Evolutionary conservation across 2,113 vertebrate genomes (phyloP), one percentile per base, ranked within the genome.

Genomic region (Ginglymostoma cirratum): DNA sequence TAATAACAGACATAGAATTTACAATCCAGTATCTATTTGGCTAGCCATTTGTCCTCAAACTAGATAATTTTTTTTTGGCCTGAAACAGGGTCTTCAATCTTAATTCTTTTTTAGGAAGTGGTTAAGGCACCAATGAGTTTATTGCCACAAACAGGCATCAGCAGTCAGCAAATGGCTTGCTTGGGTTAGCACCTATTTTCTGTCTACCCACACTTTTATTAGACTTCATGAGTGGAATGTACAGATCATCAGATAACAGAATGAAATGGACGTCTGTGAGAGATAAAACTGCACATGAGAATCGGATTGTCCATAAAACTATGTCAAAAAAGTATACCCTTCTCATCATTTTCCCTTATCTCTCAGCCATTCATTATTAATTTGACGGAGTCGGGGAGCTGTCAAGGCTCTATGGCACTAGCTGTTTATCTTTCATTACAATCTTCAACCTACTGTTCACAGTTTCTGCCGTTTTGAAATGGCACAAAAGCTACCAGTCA

Each of bases 401-500:
- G 97, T 97, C 97, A 97, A 95, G 97, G 96, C 97, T 97, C 97
- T 97, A 97, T 96, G 97, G 97, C 97, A 97, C 97, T 97, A 98
- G 97, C 97, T 97, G 98, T 98, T 98, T 97, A 97, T 97, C 97
- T 97, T 97, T 96, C 97, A 97, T 97, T 97, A 97, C 97, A 97
- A 98, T 98, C 98, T 97, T 96, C 97, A 97, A 97, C 96, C 97
- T 98, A 97, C 97, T 97, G 97, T 98, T 98, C 97, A 97, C 97
- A 98, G 96, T 97, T 97, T 97, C 97, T 97, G 97, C 97, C 96
- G 97, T 97, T 97, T 98, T 96, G 97, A 96, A 97, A 97, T n/a
- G 66, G 72, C 96, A 97, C 96, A 96, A 96, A 95, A 97, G 48
- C 96, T 96, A 96, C 86, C 95, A 72, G 67, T 95, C 94, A 96